Percentiles rank a stretch among this genome's conserved stretches.
Conservation (phyloP, 2,797 vertebrate species). For the Coracias cyanogaster region DNA sequence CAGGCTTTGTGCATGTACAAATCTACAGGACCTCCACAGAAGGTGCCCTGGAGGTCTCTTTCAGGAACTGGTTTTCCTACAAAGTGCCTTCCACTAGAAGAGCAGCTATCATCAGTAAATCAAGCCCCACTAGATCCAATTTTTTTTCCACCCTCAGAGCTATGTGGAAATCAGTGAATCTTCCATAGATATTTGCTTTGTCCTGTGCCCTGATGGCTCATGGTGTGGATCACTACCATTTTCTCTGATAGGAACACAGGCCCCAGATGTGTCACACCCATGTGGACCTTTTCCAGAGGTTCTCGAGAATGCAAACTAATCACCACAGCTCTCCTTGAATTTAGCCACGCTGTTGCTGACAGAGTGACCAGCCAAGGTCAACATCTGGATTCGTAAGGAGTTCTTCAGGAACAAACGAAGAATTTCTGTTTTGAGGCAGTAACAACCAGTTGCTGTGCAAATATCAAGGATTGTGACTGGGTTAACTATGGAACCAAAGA, state of each 20-base stretch:
- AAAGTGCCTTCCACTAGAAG: background rate
- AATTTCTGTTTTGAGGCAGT: background rate
- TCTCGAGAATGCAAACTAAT: background rate
- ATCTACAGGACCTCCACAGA: background rate
- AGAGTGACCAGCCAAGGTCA: background rate
- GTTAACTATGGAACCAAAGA: background rate
- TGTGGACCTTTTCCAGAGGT: background rate
- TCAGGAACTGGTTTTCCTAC: background rate
- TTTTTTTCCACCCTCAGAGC: background rate
- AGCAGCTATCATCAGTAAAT: background rate
- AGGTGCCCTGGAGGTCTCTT: background rate
- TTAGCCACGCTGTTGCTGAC: background rate
- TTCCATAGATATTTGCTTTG: background rate
- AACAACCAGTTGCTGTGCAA: background rate
- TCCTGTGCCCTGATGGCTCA: background rate
- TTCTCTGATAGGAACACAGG: background rate
- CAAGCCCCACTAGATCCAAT: background rate
- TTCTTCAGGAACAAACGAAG: background rate
- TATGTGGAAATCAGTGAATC: background rate
- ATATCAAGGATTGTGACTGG: background rate
- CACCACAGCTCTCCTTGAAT: background rate
- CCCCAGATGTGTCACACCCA: background rate
- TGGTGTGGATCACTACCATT: background rate
- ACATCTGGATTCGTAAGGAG: background rate
- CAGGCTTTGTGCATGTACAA: background rate